Conservation (phyloP, 1,140 invertebrate genomes). For the Acromyrmex echinatior region DNA sequence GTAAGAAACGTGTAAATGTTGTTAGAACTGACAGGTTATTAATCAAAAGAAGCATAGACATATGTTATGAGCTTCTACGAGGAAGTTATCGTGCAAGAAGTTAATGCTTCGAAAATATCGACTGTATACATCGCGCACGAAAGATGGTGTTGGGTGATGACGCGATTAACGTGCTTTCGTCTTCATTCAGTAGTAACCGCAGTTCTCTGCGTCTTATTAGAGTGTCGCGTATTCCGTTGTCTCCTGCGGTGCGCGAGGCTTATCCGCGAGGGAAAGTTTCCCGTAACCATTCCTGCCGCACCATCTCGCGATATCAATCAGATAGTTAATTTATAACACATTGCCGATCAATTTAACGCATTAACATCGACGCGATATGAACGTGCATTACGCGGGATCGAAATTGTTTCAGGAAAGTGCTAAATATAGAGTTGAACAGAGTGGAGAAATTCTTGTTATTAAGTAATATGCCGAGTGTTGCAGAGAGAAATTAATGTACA, state of each 20-base stretch:
- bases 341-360: constrained; percentile 21
- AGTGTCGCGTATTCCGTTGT: constrained; percentile 41
- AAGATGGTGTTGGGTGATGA: constrained; percentile 24
- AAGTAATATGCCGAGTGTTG: background rate
- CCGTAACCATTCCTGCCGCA: background rate
- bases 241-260: constrained; percentile 4
- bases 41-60: background rate
- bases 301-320: constrained; percentile 34
- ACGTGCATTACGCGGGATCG: background rate
- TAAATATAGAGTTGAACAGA: background rate
- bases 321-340: background rate
- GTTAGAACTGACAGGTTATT: background rate
- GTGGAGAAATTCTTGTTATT: constrained; percentile 18
- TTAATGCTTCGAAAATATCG: constrained; percentile 26
- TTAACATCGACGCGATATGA: background rate
- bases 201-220: constrained; percentile 36
- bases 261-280: constrained; percentile 48
- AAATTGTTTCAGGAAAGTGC: constrained; percentile 12
- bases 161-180: constrained; percentile 54
- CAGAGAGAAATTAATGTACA: constrained; percentile 7
- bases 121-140: background rate
- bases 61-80: background rate
- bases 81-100: constrained; percentile 32
- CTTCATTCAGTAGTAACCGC: constrained; percentile 41
- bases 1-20: background rate